These are phyloP conservation scores for Yponomeuta malinellus DNA, from an alignment of 2,888 invertebrate genomes.

Conservation along the genomic window DNA sequence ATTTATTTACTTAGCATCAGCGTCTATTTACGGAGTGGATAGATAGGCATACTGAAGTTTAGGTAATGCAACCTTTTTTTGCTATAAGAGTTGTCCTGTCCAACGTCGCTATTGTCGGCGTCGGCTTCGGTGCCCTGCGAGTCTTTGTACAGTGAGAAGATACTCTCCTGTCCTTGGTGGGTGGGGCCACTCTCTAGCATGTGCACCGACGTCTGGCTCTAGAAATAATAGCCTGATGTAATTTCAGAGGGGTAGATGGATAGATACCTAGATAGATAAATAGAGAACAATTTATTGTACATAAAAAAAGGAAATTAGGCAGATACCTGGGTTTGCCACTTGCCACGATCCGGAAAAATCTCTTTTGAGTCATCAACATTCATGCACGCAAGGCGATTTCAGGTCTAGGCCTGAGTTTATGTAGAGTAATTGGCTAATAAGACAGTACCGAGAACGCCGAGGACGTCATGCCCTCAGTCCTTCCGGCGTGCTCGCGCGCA, in stretches of 20 bases:
- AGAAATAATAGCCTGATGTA: neutral
- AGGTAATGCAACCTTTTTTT: no score
- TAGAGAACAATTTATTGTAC: neutral
- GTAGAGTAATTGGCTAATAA: no score
- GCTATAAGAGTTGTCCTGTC: constrained; percentile 30
- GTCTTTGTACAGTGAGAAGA: constrained; percentile 54
- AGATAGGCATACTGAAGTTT: no score
- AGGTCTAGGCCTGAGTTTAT: no score
- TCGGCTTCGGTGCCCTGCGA: constrained; percentile 32
- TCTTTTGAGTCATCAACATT: no score
- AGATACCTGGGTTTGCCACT: neutral
- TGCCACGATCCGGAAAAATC: no score
- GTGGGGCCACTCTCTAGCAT: neutral
- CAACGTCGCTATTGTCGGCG: constrained; percentile 40
- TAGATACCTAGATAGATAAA: no score
- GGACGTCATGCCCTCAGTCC: constrained; percentile 18
- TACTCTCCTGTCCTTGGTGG: constrained; percentile 27
- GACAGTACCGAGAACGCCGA: neutral
- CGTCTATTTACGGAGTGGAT: no score
- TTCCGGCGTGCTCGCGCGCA: constrained; percentile 32
- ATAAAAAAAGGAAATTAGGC: no score
- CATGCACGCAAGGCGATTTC: no score
- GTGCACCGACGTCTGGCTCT: neutral
- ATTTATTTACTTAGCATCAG: no score
- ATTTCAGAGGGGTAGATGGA: no score